A percentile compares a stretch with the other conserved stretches of the same genome.
phyloP scores from a whole-genome alignment of 2,113 vertebrate species.

The Cheilinus undulatus region DNA sequence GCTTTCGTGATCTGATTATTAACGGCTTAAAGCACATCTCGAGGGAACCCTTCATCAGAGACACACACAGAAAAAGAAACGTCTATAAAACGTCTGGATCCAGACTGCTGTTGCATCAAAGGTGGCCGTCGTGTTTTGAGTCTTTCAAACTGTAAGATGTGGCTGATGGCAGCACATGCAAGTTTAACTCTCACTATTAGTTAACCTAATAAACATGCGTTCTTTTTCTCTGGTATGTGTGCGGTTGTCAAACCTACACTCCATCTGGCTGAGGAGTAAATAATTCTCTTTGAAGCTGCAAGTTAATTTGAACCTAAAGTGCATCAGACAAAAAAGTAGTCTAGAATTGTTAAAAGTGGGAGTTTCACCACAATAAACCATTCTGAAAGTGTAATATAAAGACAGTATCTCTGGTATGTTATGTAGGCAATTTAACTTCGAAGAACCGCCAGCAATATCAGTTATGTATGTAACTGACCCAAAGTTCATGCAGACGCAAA shows the following conservation, averaged over 20 bases:
- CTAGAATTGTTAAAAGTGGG: conserved; percentile 11
- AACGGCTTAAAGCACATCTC: conserved; percentile 45
- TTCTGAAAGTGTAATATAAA: conserved; percentile 7
- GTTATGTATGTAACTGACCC: too few relatives aligned
- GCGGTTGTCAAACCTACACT: conserved; percentile 50
- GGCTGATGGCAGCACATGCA: conserved; percentile 52
- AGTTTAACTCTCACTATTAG: conserved; percentile 72
- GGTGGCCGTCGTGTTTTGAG: conserved; percentile 45
- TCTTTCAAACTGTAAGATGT: conserved; percentile 68
- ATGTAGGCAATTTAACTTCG: background rate
- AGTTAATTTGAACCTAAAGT: conserved; percentile 30
- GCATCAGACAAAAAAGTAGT: background rate
- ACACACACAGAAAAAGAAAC: conserved; percentile 36
- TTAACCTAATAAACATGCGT: conserved; percentile 58
- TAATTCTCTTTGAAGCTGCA: conserved; percentile 50
- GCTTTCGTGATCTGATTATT: conserved; percentile 42
- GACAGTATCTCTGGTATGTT: background rate
- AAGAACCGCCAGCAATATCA: background rate
- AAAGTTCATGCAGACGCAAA: too few relatives aligned
- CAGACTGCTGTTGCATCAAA: conserved; percentile 66
- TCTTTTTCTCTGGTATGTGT: conserved; percentile 61
- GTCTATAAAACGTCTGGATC: conserved; percentile 48
- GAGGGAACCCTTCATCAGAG: conserved; percentile 42
- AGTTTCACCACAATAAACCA: background rate
- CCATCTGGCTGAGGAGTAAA: conserved; percentile 52